Evolutionary conservation across 1,140 invertebrate species (phyloP).

Genomic region (Steinernema khuongi): DNA sequence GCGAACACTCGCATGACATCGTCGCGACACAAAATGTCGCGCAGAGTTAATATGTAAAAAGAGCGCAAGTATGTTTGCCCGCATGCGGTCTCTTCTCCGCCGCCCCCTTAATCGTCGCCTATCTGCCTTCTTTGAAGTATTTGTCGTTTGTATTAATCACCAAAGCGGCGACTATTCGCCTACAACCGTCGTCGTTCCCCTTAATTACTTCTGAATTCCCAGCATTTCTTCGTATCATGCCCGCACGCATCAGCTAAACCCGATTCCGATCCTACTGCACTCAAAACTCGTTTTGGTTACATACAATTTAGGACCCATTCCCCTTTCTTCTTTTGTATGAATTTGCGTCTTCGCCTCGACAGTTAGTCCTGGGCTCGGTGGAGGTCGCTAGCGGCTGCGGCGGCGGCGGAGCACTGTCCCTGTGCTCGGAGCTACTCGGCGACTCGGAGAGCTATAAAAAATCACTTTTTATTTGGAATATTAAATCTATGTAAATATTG

Average conservation of each 20-base stretch:
- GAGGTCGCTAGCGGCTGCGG: not conserved
- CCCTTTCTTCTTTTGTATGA: not conserved
- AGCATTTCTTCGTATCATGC: constrained; percentile 9
- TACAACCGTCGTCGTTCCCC: not conserved
- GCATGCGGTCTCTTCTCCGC: no score
- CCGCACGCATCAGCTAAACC: constrained; percentile 16
- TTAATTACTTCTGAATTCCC: constrained; percentile 9
- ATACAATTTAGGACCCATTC: constrained; percentile 13
- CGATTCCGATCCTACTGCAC: constrained; percentile 9
- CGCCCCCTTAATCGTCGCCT: no score
- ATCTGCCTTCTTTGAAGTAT: not conserved
- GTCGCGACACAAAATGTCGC: not conserved
- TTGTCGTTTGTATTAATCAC: not conserved
- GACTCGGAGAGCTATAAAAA: not conserved
- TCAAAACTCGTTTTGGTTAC: constrained; percentile 14
- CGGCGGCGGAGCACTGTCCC: not conserved
- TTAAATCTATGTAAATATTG: constrained; percentile 8
- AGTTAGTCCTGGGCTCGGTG: not conserved
- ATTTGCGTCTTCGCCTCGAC: not conserved
- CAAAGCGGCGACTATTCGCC: not conserved
- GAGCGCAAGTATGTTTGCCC: not conserved
- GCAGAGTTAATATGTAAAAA: constrained; percentile 17
- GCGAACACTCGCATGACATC: not conserved
- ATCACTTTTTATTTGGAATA: constrained; percentile 5
- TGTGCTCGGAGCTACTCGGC: not conserved